Conservation (phyloP, 1,140 invertebrate genomes). For the Varroa destructor region DNA sequence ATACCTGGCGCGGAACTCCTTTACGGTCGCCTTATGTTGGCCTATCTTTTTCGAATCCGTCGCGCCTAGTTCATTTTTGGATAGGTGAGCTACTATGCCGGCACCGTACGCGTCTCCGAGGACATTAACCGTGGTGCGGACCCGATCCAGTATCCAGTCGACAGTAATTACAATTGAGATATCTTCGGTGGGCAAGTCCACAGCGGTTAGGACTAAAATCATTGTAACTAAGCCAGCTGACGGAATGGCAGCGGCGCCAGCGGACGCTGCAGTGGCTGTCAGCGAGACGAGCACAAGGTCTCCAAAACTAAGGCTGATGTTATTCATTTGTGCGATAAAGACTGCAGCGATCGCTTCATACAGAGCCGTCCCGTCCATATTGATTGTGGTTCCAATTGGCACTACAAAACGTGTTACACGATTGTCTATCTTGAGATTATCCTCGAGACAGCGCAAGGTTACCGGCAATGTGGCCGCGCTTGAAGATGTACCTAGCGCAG, state of each 20-base stretch:
- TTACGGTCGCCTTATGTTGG: too few species aligned
- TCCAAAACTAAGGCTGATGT: conserved; percentile 58
- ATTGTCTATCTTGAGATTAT: conserved; percentile 71
- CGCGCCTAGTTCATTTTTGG: conserved; percentile 50
- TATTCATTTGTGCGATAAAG: conserved; percentile 83
- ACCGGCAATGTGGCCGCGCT: conserved; percentile 87
- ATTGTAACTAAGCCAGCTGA: conserved; percentile 33
- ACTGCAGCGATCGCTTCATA: conserved; percentile 75
- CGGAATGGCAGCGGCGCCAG: conserved; percentile 30
- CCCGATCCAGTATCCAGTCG: conserved; percentile 48
- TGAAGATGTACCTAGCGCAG: conserved; percentile 80
- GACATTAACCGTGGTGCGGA: conserved; percentile 74
- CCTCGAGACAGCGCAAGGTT: conserved; percentile 83
- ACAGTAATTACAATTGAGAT: conserved; percentile 31
- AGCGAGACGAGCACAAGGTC: conserved; percentile 41
- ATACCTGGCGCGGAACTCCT: too few species aligned
- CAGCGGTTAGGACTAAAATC: conserved; percentile 32
- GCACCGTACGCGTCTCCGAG: conserved; percentile 73
- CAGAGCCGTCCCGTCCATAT: conserved; percentile 85
- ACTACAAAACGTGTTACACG: conserved; percentile 78
- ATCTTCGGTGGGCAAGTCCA: conserved; percentile 32
- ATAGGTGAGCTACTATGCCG: conserved; percentile 66
- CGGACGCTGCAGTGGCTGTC: conserved; percentile 29
- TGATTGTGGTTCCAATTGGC: conserved; percentile 78
- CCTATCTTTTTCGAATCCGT: too few species aligned